Base-by-base conservation (phyloP, 2,113 vertebrate genomes). In the Haliaeetus leucogaster region DNA sequence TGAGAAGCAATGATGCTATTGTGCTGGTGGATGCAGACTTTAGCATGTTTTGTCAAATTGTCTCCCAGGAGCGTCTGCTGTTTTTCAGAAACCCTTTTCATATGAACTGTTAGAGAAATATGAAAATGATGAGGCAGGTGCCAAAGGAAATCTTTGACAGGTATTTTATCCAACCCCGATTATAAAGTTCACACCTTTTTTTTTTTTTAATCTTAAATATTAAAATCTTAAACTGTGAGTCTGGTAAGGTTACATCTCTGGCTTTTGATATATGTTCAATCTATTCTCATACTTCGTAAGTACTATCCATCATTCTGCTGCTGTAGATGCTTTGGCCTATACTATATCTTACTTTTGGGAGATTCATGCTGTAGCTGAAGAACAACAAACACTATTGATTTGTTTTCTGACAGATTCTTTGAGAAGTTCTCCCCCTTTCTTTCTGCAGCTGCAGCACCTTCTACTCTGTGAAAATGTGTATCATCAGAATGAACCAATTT, bases 31-130 rank as follows among this genome's bases (percentile, higher is more conserved):
- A 82, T 91, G 86, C 81, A 93, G 77, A 38, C 81, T 94, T 94
- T 36, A 87, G 83, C 72, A 43, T 86, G 62, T 53, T 96, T 63
- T 83, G 92, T 97, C 87, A 94, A 88, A 89, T 95, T 96, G 85
- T 95, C 86, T 97, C 94, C 72, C 63, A 89, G 84, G 94, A 89
- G 86, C 79, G 86, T 95, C 97, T 97, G 96, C 89, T 95, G 48
- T 94, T 77, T 97, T 96, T 97, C 95, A 97, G 93, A 95, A 95
- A 79, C 82, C 66, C 68, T 82, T 97, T 95, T 93, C 62, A 29
- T 86, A 96, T 97, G 90, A 97, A 87, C 90, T 96, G 93, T 93
- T 95, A 82, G 90, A 94, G 86, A 96, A 97, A 93, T 93, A 94
- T 78, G 92, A 96, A 97, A 96, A 96, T 94, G 81, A 96, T 93